Percentiles rank a stretch among this genome's conserved stretches.
Evolutionary conservation across 2,888 invertebrate genomes (phyloP).

Genomic region (Leptopterna dolabrata): DNA sequence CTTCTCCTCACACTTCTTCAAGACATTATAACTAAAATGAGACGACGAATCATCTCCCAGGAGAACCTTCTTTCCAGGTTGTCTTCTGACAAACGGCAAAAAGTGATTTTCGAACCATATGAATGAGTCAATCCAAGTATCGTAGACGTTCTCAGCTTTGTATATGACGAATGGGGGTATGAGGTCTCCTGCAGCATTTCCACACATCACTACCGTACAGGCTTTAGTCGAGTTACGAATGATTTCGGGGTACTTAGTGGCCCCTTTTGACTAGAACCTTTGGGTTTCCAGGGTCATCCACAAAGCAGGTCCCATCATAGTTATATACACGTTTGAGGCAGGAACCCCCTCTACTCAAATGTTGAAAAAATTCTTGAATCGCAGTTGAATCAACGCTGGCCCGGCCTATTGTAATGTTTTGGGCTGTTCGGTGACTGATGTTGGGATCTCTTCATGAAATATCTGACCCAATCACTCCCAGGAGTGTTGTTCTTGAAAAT

Average conservation of each 20-base stretch:
- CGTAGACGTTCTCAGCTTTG: background rate
- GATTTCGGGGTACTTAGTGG: background rate
- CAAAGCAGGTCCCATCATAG: too few relatives aligned
- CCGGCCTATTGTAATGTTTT: too few relatives aligned
- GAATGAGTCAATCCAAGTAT: background rate
- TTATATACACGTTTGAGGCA: too few relatives aligned
- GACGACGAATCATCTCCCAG: background rate
- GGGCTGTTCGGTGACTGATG: too few relatives aligned
- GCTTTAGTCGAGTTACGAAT: background rate
- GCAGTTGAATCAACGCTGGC: too few relatives aligned
- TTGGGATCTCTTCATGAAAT: too few relatives aligned
- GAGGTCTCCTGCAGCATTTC: background rate
- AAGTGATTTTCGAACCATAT: background rate
- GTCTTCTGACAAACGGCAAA: background rate
- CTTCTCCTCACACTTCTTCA: background rate
- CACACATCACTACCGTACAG: conserved; percentile 4
- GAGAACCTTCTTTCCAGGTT: background rate
- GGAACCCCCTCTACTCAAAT: too few relatives aligned
- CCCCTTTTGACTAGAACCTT: too few relatives aligned
- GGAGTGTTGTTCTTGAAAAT: too few relatives aligned
- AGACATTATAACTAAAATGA: background rate
- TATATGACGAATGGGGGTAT: conserved; percentile 10
- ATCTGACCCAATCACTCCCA: too few relatives aligned
- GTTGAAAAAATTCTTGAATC: too few relatives aligned
- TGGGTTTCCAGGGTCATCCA: too few relatives aligned